Percentiles rank a stretch among this genome's conserved stretches.
phyloP scores from a whole-genome alignment of 2,113 vertebrate species.

The Crocuta crocuta region DNA sequence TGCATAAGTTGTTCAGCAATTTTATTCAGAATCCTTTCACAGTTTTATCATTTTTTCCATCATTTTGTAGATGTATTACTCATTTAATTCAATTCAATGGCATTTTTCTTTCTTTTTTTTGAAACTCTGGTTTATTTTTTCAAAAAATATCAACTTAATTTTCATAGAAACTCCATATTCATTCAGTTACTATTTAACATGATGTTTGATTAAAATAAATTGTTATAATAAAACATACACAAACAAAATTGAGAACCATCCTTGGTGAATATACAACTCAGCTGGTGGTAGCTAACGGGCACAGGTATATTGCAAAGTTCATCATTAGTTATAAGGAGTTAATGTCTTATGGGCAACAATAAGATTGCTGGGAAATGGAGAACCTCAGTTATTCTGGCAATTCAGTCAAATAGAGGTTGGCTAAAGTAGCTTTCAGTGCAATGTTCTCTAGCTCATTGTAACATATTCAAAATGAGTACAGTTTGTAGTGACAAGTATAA shows the following conservation, averaged over 20 bases:
- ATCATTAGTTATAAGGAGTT: neutral
- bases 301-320: neutral
- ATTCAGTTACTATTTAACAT: neutral
- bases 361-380: neutral
- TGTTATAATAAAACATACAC: neutral
- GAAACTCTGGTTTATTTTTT: neutral
- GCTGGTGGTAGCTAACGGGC: neutral
- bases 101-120: neutral
- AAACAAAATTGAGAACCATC: neutral
- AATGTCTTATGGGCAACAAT: no score
- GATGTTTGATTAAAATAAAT: neutral
- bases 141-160: neutral
- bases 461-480: neutral
- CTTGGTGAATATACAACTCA: neutral
- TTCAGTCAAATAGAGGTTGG: neutral
- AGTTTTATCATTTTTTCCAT: neutral
- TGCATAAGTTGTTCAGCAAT: neutral
- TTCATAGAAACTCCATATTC: neutral
- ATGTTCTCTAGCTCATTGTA: neutral
- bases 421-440: neutral
- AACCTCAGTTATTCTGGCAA: neutral
- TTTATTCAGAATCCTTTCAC: neutral
- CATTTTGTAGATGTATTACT: neutral
- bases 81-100: neutral
- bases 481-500: neutral